Evolutionary conservation across 2,113 vertebrate species (phyloP), one percentile per base, ranked within the genome.

Genomic region (Girardinichthys multiradiatus): DNA sequence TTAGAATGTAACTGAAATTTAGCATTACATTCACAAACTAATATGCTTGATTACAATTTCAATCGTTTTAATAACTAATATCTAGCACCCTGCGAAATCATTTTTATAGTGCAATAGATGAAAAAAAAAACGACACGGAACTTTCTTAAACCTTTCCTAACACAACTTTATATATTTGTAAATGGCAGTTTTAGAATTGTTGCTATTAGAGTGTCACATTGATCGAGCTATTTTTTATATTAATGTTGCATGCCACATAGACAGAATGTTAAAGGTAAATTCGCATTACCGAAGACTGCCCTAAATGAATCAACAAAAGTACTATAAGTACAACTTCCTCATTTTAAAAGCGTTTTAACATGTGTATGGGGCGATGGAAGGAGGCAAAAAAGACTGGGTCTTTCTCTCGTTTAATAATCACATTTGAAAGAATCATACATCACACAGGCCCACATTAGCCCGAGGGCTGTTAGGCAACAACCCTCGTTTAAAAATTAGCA

Each of bases 381-480:
- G 57, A 45, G 39, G 39, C 39, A 42, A 0, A 42, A 15, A 42
- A 42, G 17, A n/a, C n/a, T n/a, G 14, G 39, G 0, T 73, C 73
- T 86, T 86, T 79, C 81, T 90, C 89, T 90, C 57, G 77, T 86
- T 90, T 91, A 93, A 94, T 92, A 93, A 93, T 93, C 90, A 94
- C 90, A 91, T 81, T 84, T 88, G 85, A 90, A 77, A 67, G 84
- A 92, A 80, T 92, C 89, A 90, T 92, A 91, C 75, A 93, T 93
- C 92, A 93, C 72, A 68, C 48, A 54, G 48, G 48, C 48, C 48
- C 86, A 77, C 86, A 79, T 87, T 89, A 81, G 93, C 93, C 93
- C 76, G 79, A 37, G 91, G 94, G 90, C 89, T 86, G 87, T 89
- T 92, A 86, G 82, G 86, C 17, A 87, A 45, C 88, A 82, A 90